Base-by-base conservation (phyloP, 2,888 invertebrate species). In the Apoda limacodes region DNA sequence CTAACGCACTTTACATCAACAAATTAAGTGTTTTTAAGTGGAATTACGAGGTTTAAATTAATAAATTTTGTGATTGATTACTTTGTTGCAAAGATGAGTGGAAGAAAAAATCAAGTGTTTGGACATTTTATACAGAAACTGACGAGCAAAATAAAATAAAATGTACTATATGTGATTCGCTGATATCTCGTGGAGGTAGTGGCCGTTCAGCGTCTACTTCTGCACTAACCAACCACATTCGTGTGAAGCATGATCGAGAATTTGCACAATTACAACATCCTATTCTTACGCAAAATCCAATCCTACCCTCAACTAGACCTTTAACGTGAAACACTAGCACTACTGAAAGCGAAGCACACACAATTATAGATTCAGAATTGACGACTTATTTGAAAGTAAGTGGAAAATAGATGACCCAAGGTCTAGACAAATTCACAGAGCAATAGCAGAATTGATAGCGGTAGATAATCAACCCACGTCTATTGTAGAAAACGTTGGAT, bases 391-490 rank as follows among this genome's bases (percentile, higher is more conserved):
- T n/a, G n/a, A n/a, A n/a, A n/a, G n/a, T n/a, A n/a, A n/a, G n/a
- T n/a, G n/a, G n/a, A n/a, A n/a, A n/a, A n/a, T n/a, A n/a, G n/a
- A n/a, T n/a, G n/a, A n/a, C n/a, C n/a, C n/a, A n/a, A n/a, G n/a
- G n/a, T n/a, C n/a, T n/a, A n/a, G n/a, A n/a, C n/a, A n/a, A n/a
- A n/a, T n/a, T n/a, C n/a, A n/a, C n/a, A n/a, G n/a, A 22, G 13
- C 34, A 13, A 30, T 34, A 22, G 30, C 23, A 19, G 34, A 34
- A 23, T 27, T 34, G 30, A 34, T 34, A 9, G 34, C 34, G 10
- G 27, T 27, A 9, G 34, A 30, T 19, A 34, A 34, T 23, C 30
- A 27, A 19, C 34, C 34, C 10, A 30, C 25, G 14, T 34, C 27
- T 13, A 14, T 30, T 24, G 22, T 34, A 13, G 30, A 34, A 14